Conservation (phyloP, 2,113 vertebrate genomes). For the Oceanodroma tethys region DNA sequence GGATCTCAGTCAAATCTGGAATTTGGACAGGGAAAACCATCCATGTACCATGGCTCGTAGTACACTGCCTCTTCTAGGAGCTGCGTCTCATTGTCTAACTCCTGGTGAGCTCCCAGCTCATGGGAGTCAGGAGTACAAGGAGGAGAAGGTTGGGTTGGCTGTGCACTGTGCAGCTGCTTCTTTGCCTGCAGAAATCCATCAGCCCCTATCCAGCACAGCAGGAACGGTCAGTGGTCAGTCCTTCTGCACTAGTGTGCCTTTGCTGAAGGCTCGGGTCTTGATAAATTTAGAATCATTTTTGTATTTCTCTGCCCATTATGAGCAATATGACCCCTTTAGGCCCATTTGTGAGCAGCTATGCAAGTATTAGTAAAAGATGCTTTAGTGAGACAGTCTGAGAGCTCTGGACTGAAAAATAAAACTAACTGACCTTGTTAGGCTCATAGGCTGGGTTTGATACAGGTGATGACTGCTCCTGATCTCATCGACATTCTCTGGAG, state of each 20-base stretch:
- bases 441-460: not conserved
- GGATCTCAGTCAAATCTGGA: not conserved
- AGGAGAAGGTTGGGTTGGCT: not conserved
- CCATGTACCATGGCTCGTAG: not conserved
- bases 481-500: not conserved
- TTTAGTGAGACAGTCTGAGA: not conserved
- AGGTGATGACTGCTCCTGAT: not conserved
- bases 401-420: not conserved
- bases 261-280: not conserved
- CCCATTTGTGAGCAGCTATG: not conserved
- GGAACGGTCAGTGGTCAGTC: not conserved
- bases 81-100: not conserved
- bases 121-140: not conserved
- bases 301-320: not conserved
- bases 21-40: not conserved
- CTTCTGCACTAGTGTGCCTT: not conserved
- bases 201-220: not conserved
- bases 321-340: not conserved
- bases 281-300: not conserved
- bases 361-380: not conserved
- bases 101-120: not conserved
- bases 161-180: not conserved
- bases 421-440: not conserved
- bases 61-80: not conserved
- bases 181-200: not conserved